A percentile compares a stretch with the other conserved stretches of the same genome.
Evolutionary conservation across 1,140 invertebrate species (phyloP).

Genomic region (Anoplophora glabripennis): DNA sequence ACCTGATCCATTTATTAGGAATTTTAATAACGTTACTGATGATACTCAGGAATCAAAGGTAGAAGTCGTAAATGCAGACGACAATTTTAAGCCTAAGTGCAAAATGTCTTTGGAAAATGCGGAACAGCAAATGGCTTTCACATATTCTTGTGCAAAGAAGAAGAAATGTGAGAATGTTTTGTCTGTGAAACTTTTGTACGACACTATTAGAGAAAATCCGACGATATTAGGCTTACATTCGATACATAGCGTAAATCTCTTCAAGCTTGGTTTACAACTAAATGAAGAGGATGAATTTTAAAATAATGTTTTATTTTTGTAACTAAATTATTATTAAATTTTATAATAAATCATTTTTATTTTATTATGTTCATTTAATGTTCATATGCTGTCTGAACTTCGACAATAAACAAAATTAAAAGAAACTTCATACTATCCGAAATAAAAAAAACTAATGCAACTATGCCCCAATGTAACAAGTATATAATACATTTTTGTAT

Average conservation of each 20-base stretch:
- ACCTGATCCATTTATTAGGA: constrained; percentile 56
- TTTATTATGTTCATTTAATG: too few species aligned
- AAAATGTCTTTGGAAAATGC: constrained; percentile 37
- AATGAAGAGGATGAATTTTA: constrained; percentile 20
- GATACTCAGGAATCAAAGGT: constrained; percentile 36
- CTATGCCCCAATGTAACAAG: too few species aligned
- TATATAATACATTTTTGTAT: not conserved
- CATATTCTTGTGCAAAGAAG: constrained; percentile 38
- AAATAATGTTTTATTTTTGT: not conserved
- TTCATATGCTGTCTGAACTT: too few species aligned
- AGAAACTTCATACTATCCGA: too few species aligned
- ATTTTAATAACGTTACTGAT: constrained; percentile 47
- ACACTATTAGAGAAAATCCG: constrained; percentile 37
- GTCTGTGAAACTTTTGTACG: constrained; percentile 37
- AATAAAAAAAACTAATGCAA: too few species aligned
- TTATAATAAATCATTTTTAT: constrained; percentile 3
- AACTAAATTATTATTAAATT: not conserved
- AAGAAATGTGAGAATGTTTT: constrained; percentile 23
- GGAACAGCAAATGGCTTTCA: constrained; percentile 42
- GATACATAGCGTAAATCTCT: constrained; percentile 35
- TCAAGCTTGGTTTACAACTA: constrained; percentile 33
- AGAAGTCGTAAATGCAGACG: constrained; percentile 35
- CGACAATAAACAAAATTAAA: too few species aligned
- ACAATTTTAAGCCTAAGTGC: constrained; percentile 36
- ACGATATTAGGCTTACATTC: constrained; percentile 34